Base-by-base conservation (phyloP, 2,888 invertebrate genomes). In the Epinotia nisella region DNA sequence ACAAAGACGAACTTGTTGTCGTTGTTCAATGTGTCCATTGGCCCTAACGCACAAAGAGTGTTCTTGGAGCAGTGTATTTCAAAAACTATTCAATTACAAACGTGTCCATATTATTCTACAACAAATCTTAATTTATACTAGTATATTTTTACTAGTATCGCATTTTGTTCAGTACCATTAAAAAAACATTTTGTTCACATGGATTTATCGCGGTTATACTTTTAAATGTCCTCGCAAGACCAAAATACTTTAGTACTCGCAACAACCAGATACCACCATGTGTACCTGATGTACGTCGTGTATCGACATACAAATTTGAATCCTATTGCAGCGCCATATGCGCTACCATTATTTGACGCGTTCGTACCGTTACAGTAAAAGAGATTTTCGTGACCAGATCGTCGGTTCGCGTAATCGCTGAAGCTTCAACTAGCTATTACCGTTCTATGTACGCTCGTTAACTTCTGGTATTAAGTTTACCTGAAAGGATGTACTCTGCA, bases 381-480 rank as follows among this genome's bases (percentile, higher is more conserved):
- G 82, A 87, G 82, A 87, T 89, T 87, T 88, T 87, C 87, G 87
- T 88, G 85, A 87, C 87, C 83, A 85, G 83, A 87, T 85, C 80
- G 78, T 76, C 75, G 78, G 80, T 81, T 79, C 76, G 75, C 79
- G 81, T 86, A 85, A 87, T 87, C 84, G 83, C 78, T 81, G 77
- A 76, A 74, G 77, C 75, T 75, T 77, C 75, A 70, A 75, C 76
- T 76, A 67, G 77, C 77, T 78, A n/a, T n/a, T n/a, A 78, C 78
- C 76, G 75, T 79, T 78, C 77, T 73, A 65, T 71, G 67, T 61
- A 74, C 75, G 75, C 75, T 70, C 72, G 70, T 71, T 71, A 71
- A 65, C 71, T 64, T 58, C 55, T 65, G 58, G 45, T 41, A 56
- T 56, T 56, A 66, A 41, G 53, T 56, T 24, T 66, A 56, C 55